phyloP scores from a whole-genome alignment of 2,113 vertebrate genomes.

The Coreoperca whiteheadi region DNA sequence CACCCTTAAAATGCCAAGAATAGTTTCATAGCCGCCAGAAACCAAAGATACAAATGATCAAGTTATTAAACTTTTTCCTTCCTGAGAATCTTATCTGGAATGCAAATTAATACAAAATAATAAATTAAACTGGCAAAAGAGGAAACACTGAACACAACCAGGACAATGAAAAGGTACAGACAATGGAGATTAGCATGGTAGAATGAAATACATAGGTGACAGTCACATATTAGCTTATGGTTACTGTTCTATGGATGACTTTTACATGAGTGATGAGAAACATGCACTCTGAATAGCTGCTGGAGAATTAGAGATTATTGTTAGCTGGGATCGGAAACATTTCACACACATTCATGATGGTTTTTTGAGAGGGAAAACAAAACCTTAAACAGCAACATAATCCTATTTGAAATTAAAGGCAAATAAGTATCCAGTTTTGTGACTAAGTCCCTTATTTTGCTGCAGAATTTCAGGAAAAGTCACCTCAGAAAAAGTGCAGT shows the following conservation, averaged over 20 bases:
- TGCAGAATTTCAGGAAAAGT: constrained; percentile 40
- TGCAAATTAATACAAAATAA: constrained; percentile 90
- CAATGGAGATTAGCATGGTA: constrained; percentile 63
- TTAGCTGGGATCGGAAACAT: constrained; percentile 30
- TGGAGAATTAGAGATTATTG: constrained; percentile 11
- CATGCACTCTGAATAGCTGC: constrained; percentile 41
- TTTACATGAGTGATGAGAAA: constrained; percentile 37
- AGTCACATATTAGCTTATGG: constrained; percentile 69
- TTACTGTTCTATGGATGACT: constrained; percentile 46
- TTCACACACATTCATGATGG: constrained; percentile 23
- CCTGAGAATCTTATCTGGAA: constrained; percentile 96
- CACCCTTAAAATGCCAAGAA: constrained; percentile 44
- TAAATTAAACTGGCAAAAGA: constrained; percentile 81
- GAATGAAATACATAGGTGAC: constrained; percentile 32
- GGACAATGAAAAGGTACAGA: constrained; percentile 85
- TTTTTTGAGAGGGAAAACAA: background rate
- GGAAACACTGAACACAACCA: constrained; percentile 75
- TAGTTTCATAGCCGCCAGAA: constrained; percentile 58
- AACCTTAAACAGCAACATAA: constrained; percentile 20
- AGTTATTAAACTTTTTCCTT: constrained; percentile 85
- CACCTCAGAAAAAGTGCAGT: constrained; percentile 58
- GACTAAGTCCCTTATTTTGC: constrained; percentile 38
- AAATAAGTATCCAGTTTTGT: constrained; percentile 44
- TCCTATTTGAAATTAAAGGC: constrained; percentile 8
- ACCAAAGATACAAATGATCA: constrained; percentile 57